A percentile compares a stretch with the other conserved stretches of the same genome.
phyloP scores from a whole-genome alignment of 2,888 invertebrate genomes.

The Antheraea assamensis region DNA sequence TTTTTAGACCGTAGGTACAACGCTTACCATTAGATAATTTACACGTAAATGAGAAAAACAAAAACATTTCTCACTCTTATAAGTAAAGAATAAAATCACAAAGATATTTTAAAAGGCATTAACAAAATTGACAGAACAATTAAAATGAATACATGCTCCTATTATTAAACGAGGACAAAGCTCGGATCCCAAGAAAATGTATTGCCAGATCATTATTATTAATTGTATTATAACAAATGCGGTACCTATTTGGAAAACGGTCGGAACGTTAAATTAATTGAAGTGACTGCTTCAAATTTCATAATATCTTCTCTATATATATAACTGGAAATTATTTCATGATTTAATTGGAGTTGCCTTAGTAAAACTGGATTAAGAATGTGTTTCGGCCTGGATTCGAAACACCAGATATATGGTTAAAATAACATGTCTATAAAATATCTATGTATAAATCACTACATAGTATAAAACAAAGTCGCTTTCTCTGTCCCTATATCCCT shows the following conservation, averaged over 20 bases:
- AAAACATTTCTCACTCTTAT: no score
- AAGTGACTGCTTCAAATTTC: neutral
- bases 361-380: neutral
- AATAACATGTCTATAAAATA: no score
- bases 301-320: neutral
- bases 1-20: no score
- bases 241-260: conserved; percentile 38
- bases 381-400: neutral
- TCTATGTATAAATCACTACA: no score
- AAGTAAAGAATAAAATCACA: neutral
- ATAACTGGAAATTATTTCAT: neutral
- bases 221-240: conserved; percentile 48
- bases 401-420: neutral
- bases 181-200: conserved; percentile 45
- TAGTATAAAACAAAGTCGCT: no score
- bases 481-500: no score
- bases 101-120: conserved; percentile 21
- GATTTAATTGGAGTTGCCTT: neutral
- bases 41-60: no score
- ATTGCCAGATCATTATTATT: conserved; percentile 41
- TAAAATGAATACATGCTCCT: conserved; percentile 33
- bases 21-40: no score
- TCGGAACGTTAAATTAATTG: conserved; percentile 13
- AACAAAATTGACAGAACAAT: conserved; percentile 38
- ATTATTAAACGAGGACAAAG: conserved; percentile 46